Conservation (phyloP, 1,140 invertebrate species). For the Araneus ventricosus region DNA sequence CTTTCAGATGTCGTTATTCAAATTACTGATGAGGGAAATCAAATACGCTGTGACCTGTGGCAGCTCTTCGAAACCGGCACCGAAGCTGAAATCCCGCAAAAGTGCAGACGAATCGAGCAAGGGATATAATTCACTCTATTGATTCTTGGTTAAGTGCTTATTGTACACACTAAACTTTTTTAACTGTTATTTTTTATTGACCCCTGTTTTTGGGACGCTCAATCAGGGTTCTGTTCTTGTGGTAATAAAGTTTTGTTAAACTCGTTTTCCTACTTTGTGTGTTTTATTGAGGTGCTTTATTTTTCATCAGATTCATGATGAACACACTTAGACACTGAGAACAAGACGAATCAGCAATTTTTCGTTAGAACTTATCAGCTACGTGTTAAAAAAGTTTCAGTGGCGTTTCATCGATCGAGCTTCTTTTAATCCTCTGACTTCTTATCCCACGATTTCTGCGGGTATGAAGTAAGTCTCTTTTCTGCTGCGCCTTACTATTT, state of each 20-base stretch:
- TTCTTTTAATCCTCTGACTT: too few relatives aligned
- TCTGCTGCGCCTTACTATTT: too few relatives aligned
- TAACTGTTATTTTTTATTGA: constrained; percentile 2
- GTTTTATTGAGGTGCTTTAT: not conserved
- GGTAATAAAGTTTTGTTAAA: not conserved
- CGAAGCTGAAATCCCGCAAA: constrained; percentile 47
- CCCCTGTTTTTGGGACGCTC: not conserved
- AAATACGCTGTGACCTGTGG: constrained; percentile 56
- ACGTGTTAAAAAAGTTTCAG: not conserved
- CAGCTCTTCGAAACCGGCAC: constrained; percentile 55
- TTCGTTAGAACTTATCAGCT: not conserved
- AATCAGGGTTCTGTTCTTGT: not conserved
- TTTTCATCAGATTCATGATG: not conserved
- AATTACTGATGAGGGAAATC: constrained; percentile 48
- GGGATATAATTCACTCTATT: constrained; percentile 56
- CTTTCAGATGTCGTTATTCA: constrained; percentile 53
- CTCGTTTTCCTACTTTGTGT: not conserved
- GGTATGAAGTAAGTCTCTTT: too few relatives aligned
- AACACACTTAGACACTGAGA: too few relatives aligned
- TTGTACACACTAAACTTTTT: not conserved
- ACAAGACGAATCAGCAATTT: too few relatives aligned
- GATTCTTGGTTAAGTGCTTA: not conserved
- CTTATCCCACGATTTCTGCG: too few relatives aligned
- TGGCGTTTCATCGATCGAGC: too few relatives aligned
- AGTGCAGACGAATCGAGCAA: not conserved